Evolutionary conservation across 1,140 invertebrate genomes (phyloP), one percentile per base, ranked within the genome.

Genomic region (Euschistus heros): DNA sequence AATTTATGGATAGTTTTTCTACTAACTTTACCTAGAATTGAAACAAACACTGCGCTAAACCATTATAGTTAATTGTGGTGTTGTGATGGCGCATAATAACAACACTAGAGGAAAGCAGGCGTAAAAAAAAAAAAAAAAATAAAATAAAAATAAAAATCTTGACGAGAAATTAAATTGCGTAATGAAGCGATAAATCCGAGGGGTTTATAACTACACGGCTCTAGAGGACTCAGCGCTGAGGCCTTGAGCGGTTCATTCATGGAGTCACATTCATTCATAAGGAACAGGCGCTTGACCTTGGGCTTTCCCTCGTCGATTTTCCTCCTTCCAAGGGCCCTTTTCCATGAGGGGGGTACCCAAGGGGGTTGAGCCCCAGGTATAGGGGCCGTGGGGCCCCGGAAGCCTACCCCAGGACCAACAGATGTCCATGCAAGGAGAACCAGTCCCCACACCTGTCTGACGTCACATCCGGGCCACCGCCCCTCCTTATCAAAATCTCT

Each of bases 401-500:
- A 22, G 47, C n/a, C 17, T 18, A 17, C 47, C 22, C 47, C n/a
- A 20, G n/a, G 47, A 7, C 47, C 47, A 14, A 18, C 47, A 50
- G 47, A 50, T 50, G 47, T 50, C n/a, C 47, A 18, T 22, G 47
- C 47, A 50, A 50, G 47, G 47, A 50, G 47, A 50, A 50, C 47
- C 47, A 50, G 47, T 50, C 47, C 47, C 47, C 47, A 50, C 47
- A 50, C 47, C 47, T 50, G n/a, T 18, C n/a, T 50, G 47, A 50
- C 47, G 47, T 50, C 47, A 50, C 47, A 50, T 50, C 47, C 47
- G 47, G 47, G 47, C 47, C 47, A 50, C 47, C 47, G 47, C 47
- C 47, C 47, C n/a, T 22, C 17, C 47, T 50, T 18, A 20, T 50
- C 47, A 22, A 6, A 13, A 2, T 50, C 47, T 18, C 22, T 22